Evolutionary conservation across 2,113 vertebrate genomes (phyloP).

Genomic region (Uropsilus gracilis): DNA sequence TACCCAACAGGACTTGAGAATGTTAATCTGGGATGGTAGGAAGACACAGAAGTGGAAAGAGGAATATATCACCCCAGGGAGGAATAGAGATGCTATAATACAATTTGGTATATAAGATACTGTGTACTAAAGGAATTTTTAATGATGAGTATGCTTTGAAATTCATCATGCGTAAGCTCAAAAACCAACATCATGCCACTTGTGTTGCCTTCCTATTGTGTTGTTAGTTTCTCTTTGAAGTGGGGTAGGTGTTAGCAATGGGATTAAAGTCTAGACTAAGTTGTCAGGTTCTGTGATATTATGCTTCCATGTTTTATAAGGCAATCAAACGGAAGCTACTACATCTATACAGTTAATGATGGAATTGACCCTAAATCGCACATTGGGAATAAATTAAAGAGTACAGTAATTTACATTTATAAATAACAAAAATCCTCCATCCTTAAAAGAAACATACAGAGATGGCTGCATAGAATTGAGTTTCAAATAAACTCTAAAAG

Average conservation of each 20-base stretch:
- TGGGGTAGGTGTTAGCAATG: neutral
- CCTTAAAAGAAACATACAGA: neutral
- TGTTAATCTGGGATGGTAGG: neutral
- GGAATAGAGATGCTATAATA: neutral
- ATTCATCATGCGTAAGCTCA: neutral
- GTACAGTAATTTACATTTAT: neutral
- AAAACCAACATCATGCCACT: neutral
- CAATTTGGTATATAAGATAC: neutral
- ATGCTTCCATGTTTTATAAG: slow-evolving; percentile 5
- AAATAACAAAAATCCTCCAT: slow-evolving; percentile 1
- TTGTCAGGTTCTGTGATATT: neutral
- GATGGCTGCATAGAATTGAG: neutral
- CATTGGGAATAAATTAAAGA: slow-evolving; percentile 17
- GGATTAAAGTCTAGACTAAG: neutral
- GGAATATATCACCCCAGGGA: neutral
- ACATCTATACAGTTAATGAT: neutral
- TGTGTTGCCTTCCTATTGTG: neutral
- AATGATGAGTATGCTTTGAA: slow-evolving; percentile 8
- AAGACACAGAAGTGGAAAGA: neutral
- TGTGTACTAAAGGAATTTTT: neutral
- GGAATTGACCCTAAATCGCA: neutral
- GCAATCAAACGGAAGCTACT: neutral
- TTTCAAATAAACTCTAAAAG: slow-evolving; percentile 43
- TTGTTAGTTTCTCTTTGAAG: slow-evolving; percentile 1
- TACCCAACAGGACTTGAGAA: neutral